Base-by-base conservation (phyloP, 2,888 invertebrate species). In the Drosophila ezoana region DNA sequence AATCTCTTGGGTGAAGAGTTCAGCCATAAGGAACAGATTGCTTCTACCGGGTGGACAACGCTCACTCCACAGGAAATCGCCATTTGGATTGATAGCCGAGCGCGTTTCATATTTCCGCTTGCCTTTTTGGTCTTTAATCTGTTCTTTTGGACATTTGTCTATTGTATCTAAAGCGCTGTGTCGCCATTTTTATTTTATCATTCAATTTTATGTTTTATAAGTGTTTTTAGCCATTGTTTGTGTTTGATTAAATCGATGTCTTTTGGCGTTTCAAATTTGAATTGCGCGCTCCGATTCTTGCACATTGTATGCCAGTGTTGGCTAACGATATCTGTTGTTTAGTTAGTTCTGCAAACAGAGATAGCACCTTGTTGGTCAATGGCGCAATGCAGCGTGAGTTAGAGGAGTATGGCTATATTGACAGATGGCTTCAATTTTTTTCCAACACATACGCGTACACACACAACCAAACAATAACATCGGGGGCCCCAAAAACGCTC, bases 61-160 rank as follows among this genome's bases (percentile, higher is more conserved):
- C 96, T 97, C 95, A 97, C 97, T 1, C 97, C 97, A 0, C 97
- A 97, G 86, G 96, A 97, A 92, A 96, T 97, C 61, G 96, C 97
- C 73, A 95, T 95, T 56, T 97, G 97, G 96, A 97, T 97, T 76
- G 97, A 97, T 83, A 79, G 79, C 59, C 93, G 97, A 59, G 96
- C 97, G 28, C 93, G 97, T 54, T 93, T 96, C 38, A 93, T 96
- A 2, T 97, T 97, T 91, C 97, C 97, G 0, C 91, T 95, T 4
- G 93, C 95, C 10, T 97, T 97, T 90, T 87, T 97, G 14, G 94
- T 96, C 64, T 97, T 97, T 92, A 97, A 97, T 89, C 93, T 95
- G 49, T 93, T 96, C 60, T 96, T 96, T 88, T 96, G 96, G 96
- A 95, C 95, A 51, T 96, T 96, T 80, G 95, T 96, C 51, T 95